A percentile compares a stretch with the other conserved stretches of the same genome.
These are phyloP conservation scores for Anaspis maculata DNA, from an alignment of 2,888 invertebrate genomes.

Conservation along the genomic window DNA sequence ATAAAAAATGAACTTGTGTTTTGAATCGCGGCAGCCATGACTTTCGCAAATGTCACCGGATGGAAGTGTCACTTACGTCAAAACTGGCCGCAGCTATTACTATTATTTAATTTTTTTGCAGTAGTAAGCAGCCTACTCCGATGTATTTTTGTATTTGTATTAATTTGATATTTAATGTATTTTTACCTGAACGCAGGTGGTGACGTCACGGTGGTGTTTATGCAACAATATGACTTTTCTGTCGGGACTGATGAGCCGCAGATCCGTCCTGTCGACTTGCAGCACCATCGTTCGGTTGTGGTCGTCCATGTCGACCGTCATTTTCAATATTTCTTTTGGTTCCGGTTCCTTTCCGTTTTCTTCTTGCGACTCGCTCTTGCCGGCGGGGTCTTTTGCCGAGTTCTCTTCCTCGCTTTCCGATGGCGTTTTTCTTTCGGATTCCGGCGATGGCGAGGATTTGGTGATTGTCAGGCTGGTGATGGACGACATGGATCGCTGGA, in stretches of 20 bases:
- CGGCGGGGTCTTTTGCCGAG: no score
- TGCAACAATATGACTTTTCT: conserved; percentile 83
- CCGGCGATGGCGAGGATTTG: conserved; percentile 2
- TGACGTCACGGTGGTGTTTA: conserved; percentile 80
- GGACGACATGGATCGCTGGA: conserved; percentile 25
- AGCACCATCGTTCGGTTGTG: conserved; percentile 92
- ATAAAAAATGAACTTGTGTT: no score
- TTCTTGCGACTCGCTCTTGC: conserved; percentile 1
- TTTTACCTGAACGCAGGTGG: conserved; percentile 78
- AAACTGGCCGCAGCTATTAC: no score
- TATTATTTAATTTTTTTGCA: no score
- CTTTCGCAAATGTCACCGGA: no score
- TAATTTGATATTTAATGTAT: no score
- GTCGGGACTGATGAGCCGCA: conserved; percentile 87
- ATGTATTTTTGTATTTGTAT: no score
- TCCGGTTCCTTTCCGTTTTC: neutral
- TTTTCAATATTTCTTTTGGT: neutral
- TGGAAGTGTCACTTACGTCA: no score
- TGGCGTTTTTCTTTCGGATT: conserved; percentile 10
- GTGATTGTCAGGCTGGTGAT: conserved; percentile 20
- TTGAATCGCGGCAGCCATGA: no score
- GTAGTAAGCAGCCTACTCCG: no score
- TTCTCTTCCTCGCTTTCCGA: no score
- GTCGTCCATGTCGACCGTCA: conserved; percentile 43
- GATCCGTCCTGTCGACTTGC: conserved; percentile 77